Percentiles rank a stretch among this genome's conserved stretches.
Evolutionary conservation across 64 coral and sea anemone species (phyloP).

Genomic region (Porites australiensis): DNA sequence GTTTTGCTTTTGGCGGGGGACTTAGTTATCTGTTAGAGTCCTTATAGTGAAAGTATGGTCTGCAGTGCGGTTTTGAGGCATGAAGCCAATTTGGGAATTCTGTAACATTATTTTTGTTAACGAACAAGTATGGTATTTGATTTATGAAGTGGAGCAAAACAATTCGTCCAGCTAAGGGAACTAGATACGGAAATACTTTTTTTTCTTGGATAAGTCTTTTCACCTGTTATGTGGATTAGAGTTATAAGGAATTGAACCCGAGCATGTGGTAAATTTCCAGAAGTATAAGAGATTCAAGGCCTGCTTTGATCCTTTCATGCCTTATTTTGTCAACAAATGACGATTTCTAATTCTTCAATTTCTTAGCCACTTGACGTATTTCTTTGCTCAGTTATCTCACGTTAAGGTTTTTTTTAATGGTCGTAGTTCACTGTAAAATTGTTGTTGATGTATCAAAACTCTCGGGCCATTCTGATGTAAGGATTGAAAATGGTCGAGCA

Average conservation of each 20-base stretch:
- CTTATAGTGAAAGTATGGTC: no score
- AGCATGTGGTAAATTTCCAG: slow-evolving; percentile 5
- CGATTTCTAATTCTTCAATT: slow-evolving; percentile 36
- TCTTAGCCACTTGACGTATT: neutral
- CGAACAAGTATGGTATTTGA: neutral
- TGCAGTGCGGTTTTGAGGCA: neutral
- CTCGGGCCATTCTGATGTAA: neutral
- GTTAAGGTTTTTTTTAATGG: neutral
- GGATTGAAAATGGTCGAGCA: neutral
- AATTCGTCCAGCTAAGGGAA: slow-evolving; percentile 37
- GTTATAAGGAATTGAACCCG: slow-evolving; percentile 32
- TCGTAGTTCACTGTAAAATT: neutral
- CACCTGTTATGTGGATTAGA: slow-evolving; percentile 40
- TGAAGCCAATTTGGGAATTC: slow-evolving; percentile 31
- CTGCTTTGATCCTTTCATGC: slow-evolving; percentile 45
- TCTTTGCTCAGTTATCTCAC: slow-evolving; percentile 5
- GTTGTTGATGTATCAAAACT: neutral
- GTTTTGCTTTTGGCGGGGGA: neutral
- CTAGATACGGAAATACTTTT: slow-evolving; percentile 29
- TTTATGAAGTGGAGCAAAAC: slow-evolving; percentile 30
- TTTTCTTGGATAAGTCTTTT: neutral
- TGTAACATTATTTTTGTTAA: neutral
- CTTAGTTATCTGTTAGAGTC: slow-evolving; percentile 24
- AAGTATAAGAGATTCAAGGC: neutral
- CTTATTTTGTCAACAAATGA: slow-evolving; percentile 21